A percentile compares a stretch with the other conserved stretches of the same genome.
These are phyloP conservation scores for Oenanthe melanoleuca DNA, from an alignment of 2,113 vertebrate genomes.

Conservation along the genomic window DNA sequence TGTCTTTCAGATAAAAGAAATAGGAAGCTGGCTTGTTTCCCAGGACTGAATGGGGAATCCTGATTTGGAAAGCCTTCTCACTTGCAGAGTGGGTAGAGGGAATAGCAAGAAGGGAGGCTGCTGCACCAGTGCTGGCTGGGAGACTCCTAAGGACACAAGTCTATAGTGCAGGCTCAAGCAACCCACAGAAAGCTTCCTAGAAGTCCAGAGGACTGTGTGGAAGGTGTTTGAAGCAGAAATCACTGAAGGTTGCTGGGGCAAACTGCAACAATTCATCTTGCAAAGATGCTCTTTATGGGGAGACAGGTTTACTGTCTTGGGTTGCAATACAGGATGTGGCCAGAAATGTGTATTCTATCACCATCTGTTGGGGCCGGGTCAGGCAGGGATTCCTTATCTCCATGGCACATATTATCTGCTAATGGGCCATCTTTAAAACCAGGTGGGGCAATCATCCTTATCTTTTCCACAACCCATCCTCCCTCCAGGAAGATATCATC, in stretches of 20 bases:
- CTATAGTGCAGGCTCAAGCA: neutral
- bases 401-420: no score
- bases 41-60: neutral
- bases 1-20: neutral
- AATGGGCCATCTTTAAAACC: no score
- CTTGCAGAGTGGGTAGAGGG: neutral
- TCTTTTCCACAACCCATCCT: no score
- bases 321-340: no score
- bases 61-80: neutral
- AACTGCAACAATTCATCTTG: neutral
- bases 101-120: neutral
- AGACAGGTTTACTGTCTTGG: fast-evolving
- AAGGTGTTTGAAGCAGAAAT: neutral
- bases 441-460: no score
- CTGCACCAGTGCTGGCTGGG: neutral
- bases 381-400: no score
- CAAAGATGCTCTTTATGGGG: neutral
- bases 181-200: neutral
- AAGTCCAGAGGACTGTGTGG: neutral
- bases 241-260: neutral
- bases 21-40: neutral
- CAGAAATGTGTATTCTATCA: no score
- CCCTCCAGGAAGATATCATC: no score
- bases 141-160: neutral
- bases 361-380: no score